Conservation (phyloP, 2,797 vertebrate species). For the Gymnothorax reevesii region DNA sequence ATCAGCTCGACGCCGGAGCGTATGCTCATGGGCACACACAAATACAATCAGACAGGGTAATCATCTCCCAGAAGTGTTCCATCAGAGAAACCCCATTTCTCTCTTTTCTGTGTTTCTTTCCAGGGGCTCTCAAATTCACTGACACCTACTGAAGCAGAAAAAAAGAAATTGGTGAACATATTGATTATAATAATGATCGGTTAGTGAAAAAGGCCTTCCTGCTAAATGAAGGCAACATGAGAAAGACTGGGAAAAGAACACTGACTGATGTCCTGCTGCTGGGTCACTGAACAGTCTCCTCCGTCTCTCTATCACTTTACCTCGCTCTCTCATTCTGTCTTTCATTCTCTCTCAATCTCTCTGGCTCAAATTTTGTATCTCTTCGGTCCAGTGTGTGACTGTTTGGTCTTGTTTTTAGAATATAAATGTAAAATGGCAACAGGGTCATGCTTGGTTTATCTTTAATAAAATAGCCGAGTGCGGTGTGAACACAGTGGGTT, state of each 20-base stretch:
- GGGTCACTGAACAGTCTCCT: conserved; percentile 36
- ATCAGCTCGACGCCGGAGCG: conserved; percentile 34
- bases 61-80: conserved; percentile 56
- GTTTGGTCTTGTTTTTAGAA: conserved; percentile 19
- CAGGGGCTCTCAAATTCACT: conserved; percentile 58
- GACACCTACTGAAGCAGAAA: conserved; percentile 67
- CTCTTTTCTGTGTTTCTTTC: conserved; percentile 48
- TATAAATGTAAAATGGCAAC: conserved; percentile 30
- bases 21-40: conserved; percentile 37
- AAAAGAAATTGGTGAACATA: conserved; percentile 74
- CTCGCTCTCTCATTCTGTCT: neutral
- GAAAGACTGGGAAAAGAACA: conserved; percentile 47
- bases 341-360: neutral
- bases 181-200: conserved; percentile 76
- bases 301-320: neutral
- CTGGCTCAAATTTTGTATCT: conserved; percentile 7
- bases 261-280: conserved; percentile 42
- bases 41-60: conserved; percentile 52
- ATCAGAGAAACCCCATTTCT: conserved; percentile 23
- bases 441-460: conserved; percentile 19
- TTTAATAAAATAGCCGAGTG: conserved; percentile 24
- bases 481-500: conserved; percentile 11
- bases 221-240: conserved; percentile 49
- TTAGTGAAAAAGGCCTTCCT: conserved; percentile 65
- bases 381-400: neutral